phyloP scores from a whole-genome alignment of 2,888 invertebrate genomes.

The Lordiphosa fenestrarum region DNA sequence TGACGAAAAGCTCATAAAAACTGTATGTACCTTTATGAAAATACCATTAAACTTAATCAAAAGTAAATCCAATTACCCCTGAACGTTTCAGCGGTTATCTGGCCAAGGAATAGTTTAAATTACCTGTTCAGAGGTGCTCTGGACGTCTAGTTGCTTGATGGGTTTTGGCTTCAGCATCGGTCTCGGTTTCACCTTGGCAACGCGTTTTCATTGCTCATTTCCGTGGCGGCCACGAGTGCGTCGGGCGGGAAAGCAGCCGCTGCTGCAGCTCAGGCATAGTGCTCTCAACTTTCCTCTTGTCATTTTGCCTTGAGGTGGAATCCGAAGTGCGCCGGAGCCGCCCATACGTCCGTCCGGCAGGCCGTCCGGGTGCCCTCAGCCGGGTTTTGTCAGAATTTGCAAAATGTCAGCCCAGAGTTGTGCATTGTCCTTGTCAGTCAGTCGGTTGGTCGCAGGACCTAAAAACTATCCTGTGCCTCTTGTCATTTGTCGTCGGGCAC shows the following conservation, averaged over 20 bases:
- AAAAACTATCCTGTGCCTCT: constrained; percentile 35
- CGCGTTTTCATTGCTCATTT: constrained; percentile 47
- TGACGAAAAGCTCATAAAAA: too few species aligned
- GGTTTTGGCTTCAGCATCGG: constrained; percentile 9
- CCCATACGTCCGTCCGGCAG: constrained; percentile 21
- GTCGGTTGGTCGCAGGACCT: constrained; percentile 22
- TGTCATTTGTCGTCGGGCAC: constrained; percentile 36
- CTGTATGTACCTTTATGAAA: too few species aligned
- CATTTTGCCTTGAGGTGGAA: constrained; percentile 31
- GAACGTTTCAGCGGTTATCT: neutral
- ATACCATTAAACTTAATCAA: too few species aligned
- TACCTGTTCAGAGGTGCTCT: neutral
- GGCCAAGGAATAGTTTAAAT: constrained; percentile 5
- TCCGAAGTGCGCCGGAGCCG: constrained; percentile 29
- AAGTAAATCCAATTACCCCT: too few species aligned
- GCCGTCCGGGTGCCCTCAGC: constrained; percentile 6
- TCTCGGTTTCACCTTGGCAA: constrained; percentile 19
- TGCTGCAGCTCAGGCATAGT: constrained; percentile 54
- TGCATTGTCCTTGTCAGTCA: constrained; percentile 19
- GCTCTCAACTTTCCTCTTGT: constrained; percentile 46
- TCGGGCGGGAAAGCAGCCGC: constrained; percentile 8
- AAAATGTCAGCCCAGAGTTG: constrained; percentile 44
- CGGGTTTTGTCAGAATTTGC: constrained; percentile 40
- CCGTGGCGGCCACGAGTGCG: constrained; percentile 18
- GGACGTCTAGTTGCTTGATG: constrained; percentile 42